Evolutionary conservation across 2,113 vertebrate species (phyloP).

Genomic region (Aegypius monachus): DNA sequence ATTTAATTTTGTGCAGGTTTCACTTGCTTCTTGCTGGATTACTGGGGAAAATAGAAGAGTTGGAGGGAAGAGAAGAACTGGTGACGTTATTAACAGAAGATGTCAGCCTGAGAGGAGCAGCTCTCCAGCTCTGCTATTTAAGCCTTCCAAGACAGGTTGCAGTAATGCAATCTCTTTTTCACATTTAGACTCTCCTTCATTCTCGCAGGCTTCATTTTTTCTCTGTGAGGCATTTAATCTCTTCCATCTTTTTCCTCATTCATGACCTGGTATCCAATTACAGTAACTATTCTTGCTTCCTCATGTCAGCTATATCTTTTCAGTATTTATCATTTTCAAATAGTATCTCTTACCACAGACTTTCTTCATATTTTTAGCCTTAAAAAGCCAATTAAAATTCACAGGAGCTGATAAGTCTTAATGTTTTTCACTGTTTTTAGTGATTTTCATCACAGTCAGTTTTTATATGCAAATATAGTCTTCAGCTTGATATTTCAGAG

Average conservation of each 20-base stretch:
- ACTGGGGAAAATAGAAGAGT: not conserved
- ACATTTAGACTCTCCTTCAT: not conserved
- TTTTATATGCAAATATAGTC: conserved; percentile 21
- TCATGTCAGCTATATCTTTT: conserved; percentile 35
- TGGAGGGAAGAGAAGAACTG: not conserved
- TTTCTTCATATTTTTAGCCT: conserved; percentile 17
- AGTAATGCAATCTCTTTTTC: conserved; percentile 14
- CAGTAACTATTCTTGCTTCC: conserved; percentile 54
- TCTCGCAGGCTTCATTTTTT: conserved; percentile 23
- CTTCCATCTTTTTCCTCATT: conserved; percentile 48
- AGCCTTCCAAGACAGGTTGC: conserved; percentile 3
- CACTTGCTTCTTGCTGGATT: not conserved
- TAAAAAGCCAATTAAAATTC: conserved; percentile 60
- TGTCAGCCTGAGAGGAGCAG: not conserved
- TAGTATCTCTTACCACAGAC: not conserved
- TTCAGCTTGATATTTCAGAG: conserved; percentile 43
- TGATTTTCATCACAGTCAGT: conserved; percentile 14
- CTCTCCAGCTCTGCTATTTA: not conserved
- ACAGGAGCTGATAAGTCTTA: not conserved
- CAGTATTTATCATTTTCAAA: conserved; percentile 58
- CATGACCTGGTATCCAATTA: conserved; percentile 53
- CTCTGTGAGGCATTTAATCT: conserved; percentile 36
- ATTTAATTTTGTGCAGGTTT: not conserved
- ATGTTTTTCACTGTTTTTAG: conserved; percentile 1
- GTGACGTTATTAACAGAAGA: not conserved